phyloP scores from a whole-genome alignment of 2,797 vertebrate species.

The Pygocentrus nattereri region DNA sequence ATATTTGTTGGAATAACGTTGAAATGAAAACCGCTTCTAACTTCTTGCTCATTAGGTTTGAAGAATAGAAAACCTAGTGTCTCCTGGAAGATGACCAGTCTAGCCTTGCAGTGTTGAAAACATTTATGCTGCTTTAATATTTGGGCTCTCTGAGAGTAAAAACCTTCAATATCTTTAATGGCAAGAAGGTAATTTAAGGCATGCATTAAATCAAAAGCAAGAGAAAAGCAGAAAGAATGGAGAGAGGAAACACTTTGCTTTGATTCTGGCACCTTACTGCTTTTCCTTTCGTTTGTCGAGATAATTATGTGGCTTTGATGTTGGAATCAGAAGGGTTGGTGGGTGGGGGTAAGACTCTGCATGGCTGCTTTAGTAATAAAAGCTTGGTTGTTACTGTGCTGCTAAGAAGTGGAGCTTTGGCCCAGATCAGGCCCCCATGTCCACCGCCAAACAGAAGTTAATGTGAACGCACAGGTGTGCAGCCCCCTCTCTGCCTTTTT shows the following conservation, averaged over 20 bases:
- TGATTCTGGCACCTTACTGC: conserved; percentile 41
- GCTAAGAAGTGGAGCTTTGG: conserved; percentile 34
- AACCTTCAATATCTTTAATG: background rate
- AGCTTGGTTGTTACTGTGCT: conserved; percentile 1
- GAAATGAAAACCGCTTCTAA: background rate
- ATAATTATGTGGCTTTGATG: conserved; percentile 69
- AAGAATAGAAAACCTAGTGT: background rate
- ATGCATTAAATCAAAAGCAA: background rate
- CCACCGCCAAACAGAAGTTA: conserved; percentile 49
- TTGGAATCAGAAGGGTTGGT: conserved; percentile 48
- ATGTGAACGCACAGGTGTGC: conserved; percentile 51
- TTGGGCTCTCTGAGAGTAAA: background rate
- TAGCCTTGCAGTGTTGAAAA: background rate
- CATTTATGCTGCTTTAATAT: background rate
- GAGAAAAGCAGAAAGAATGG: conserved; percentile 14
- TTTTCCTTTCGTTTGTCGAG: conserved; percentile 50
- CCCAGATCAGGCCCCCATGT: conserved; percentile 38
- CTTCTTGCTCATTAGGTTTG: background rate
- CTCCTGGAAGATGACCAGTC: background rate
- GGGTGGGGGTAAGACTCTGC: conserved; percentile 34
- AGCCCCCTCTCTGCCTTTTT: background rate
- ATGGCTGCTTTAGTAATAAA: conserved; percentile 48
- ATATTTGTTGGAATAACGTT: background rate
- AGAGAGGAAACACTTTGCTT: conserved; percentile 11
- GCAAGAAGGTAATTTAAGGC: background rate